Base-by-base conservation (phyloP, 2,888 invertebrate genomes). In the Eristalis pertinax region DNA sequence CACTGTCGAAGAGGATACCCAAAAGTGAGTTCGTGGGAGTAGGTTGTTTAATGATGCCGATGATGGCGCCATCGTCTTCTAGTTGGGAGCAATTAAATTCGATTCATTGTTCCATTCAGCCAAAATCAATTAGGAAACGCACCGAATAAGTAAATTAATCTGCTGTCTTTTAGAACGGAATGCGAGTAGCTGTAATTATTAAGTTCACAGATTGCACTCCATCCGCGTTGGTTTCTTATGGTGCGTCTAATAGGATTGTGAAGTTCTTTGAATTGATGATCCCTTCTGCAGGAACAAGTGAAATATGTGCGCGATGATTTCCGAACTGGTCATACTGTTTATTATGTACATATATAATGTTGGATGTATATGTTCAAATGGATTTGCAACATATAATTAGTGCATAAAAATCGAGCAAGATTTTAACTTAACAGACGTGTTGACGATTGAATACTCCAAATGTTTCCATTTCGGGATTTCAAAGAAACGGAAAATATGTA, bases 61-160 rank as follows among this genome's bases (percentile, higher is more conserved):
- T 84, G 87, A 87, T 87, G 87, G 87, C 87, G 87, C 87, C 87
- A 87, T 73, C 38, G 84, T 80, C 73, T 84, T 87, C 87, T 87
- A 87, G 87, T 80, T 87, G 87, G 87, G 73, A 87, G 84, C 87
- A 87, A 87, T 87, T 87, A 87, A 87, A 87, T 84, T 87, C 87
- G 84, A 84, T 87, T 87, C 87, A 83, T 87, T 87, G 83, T 83
- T 79, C 79, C 83, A 79, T 77, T 69, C 73, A 69, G 32, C 76
- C 84, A 79, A 87, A 87, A 87, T 87, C 87, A 87, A 87, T 87
- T 87, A 87, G 84, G 76, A 76, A 84, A 80, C 79, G 73, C 50
- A 84, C 75, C 79, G 73, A 76, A 83, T 79, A 87, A 86, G 64
- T 84, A 87, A 79, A 84, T 79, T 79, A 83, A 87, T 87, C 83